These are phyloP conservation scores for Dicentrarchus labrax DNA, from an alignment of 2,113 vertebrate species.

Conservation along the genomic window DNA sequence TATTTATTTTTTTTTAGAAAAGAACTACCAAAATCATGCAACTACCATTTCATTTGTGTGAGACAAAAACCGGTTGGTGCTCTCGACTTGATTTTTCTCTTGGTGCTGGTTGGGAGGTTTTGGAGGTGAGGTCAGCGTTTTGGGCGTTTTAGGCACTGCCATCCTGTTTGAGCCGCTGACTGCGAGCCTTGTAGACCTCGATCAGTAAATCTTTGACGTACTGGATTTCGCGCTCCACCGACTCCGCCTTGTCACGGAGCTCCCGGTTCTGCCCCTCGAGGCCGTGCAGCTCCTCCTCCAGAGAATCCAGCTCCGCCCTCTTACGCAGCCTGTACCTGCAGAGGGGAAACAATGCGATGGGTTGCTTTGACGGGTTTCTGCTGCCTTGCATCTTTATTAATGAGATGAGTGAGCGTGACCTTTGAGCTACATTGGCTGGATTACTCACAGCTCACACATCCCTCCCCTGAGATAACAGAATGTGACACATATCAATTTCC, in stretches of 20 bases:
- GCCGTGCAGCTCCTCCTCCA: slow-evolving; percentile 92
- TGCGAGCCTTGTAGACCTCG: slow-evolving; percentile 95
- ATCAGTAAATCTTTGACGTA: slow-evolving; percentile 95
- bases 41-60: slow-evolving; percentile 67
- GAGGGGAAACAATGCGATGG: not conserved
- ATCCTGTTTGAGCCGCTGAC: slow-evolving; percentile 90
- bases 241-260: slow-evolving; percentile 92
- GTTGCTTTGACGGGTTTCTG: slow-evolving; percentile 18
- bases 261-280: slow-evolving; percentile 92
- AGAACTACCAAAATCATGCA: slow-evolving; percentile 83
- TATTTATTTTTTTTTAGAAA: slow-evolving; percentile 67
- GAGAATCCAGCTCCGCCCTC: slow-evolving; percentile 91
- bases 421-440: slow-evolving; percentile 9
- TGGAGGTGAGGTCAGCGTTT: slow-evolving; percentile 51
- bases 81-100: slow-evolving; percentile 50
- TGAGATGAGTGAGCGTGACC: slow-evolving; percentile 28
- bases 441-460: slow-evolving; percentile 17
- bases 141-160: slow-evolving; percentile 81
- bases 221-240: slow-evolving; percentile 93
- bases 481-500: not conserved
- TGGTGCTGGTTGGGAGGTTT: slow-evolving; percentile 55
- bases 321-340: slow-evolving; percentile 92
- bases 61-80: slow-evolving; percentile 62
- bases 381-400: slow-evolving; percentile 58
- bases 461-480: not conserved